Evolutionary conservation across 2,113 vertebrate species (phyloP).

Genomic region (Petroica traversi): DNA sequence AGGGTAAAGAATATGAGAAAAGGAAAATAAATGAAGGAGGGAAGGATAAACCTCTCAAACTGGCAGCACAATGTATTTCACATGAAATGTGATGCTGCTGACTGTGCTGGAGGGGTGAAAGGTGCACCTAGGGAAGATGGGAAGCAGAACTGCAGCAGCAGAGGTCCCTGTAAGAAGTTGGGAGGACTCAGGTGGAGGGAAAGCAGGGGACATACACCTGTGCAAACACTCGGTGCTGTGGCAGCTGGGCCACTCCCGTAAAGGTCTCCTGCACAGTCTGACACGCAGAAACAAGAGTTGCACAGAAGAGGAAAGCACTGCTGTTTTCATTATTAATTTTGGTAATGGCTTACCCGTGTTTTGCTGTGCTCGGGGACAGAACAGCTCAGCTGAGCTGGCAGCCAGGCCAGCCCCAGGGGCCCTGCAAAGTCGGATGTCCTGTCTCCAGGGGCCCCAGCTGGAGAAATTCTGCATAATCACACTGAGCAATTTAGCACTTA

Average conservation of each 20-base stretch:
- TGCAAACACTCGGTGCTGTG: fast-evolving
- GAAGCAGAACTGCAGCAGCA: neutral
- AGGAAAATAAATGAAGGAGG: constrained; percentile 38
- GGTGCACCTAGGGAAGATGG: neutral
- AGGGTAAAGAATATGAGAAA: constrained; percentile 3
- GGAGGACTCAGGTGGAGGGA: neutral
- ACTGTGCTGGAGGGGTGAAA: neutral
- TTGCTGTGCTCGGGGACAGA: neutral
- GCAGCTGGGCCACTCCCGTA: fast-evolving
- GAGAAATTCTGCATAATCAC: constrained; percentile 71
- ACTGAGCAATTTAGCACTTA: constrained; percentile 74
- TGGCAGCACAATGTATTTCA: neutral
- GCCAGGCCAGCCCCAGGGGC: neutral
- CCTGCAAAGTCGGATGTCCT: neutral
- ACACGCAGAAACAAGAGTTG: neutral
- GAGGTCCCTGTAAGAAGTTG: neutral
- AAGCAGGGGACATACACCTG: neutral
- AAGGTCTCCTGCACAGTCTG: neutral
- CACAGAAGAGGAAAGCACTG: neutral
- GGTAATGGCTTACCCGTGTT: neutral
- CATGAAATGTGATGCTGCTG: neutral
- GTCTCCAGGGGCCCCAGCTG: constrained; percentile 28
- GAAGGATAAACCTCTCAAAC: constrained; percentile 4
- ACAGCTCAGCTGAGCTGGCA: neutral
- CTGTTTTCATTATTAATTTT: neutral